These are phyloP conservation scores for Solea senegalensis DNA, from an alignment of 2,113 vertebrate genomes.

Conservation along the genomic window DNA sequence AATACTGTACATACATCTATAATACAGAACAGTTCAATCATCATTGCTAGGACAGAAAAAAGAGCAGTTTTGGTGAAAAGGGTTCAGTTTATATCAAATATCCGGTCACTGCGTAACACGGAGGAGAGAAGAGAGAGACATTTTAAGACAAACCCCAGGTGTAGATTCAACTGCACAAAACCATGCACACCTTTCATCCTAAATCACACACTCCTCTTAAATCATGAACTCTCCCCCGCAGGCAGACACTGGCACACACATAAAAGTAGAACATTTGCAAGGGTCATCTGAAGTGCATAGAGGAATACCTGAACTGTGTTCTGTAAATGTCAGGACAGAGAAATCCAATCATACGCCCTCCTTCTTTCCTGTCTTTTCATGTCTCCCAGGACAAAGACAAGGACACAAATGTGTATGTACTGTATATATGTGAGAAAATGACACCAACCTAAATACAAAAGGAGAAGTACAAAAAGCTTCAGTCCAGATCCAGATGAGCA, in stretches of 20 bases:
- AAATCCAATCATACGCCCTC: slow-evolving; percentile 40
- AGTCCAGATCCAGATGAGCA: slow-evolving; percentile 28
- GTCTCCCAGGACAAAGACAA: slow-evolving; percentile 35
- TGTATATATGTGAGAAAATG: slow-evolving; percentile 31
- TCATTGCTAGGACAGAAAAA: slow-evolving; percentile 35
- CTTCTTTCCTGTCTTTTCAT: slow-evolving; percentile 20
- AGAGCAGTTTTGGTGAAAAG: slow-evolving; percentile 38
- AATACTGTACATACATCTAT: slow-evolving; percentile 77
- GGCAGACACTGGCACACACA: slow-evolving; percentile 62
- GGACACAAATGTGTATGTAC: slow-evolving; percentile 25
- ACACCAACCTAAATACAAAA: slow-evolving; percentile 60
- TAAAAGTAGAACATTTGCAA: slow-evolving; percentile 26
- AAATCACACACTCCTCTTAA: slow-evolving; percentile 21
- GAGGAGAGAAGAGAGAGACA: slow-evolving; percentile 36
- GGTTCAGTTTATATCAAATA: slow-evolving; percentile 45
- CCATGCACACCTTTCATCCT: slow-evolving; percentile 16
- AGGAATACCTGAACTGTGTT: slow-evolving; percentile 59
- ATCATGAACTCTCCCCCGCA: slow-evolving; percentile 17
- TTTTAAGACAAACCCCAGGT: slow-evolving; percentile 29
- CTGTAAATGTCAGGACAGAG: slow-evolving; percentile 49
- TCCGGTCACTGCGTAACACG: slow-evolving; percentile 34
- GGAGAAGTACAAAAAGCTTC: slow-evolving; percentile 64
- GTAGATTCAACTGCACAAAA: neutral
- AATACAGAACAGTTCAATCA: slow-evolving; percentile 57
- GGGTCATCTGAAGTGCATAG: slow-evolving; percentile 69